Conservation (phyloP, 2,888 invertebrate species). For the Emmelina monodactyla region DNA sequence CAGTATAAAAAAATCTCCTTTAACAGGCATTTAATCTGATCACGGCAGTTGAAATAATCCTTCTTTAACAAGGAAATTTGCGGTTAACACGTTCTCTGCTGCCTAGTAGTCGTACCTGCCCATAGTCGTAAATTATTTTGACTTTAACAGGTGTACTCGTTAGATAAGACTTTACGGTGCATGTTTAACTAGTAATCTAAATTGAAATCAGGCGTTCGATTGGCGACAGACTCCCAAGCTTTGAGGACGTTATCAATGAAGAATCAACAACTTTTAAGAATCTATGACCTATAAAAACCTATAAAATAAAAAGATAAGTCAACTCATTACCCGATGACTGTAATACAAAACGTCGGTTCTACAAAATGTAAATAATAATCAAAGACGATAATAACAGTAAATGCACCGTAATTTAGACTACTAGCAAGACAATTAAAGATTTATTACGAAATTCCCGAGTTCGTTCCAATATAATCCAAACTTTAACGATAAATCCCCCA, state of each 20-base stretch:
- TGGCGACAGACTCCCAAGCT: constrained; percentile 38
- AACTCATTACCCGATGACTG: no score
- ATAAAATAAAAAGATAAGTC: neutral
- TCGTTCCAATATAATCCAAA: no score
- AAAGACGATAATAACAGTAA: no score
- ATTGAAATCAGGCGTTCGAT: constrained; percentile 64
- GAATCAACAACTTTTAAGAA: neutral
- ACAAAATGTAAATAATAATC: no score
- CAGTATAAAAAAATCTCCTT: neutral
- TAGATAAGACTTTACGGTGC: constrained; percentile 58
- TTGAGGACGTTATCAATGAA: neutral
- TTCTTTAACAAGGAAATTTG: constrained; percentile 21
- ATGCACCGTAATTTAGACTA: neutral
- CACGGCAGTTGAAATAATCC: constrained; percentile 16
- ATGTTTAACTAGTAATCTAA: constrained; percentile 59
- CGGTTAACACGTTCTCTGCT: constrained; percentile 16
- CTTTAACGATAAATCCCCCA: no score
- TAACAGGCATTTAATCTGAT: constrained; percentile 1
- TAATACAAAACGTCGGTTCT: no score
- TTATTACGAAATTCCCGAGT: no score
- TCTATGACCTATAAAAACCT: neutral
- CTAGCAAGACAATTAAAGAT: neutral
- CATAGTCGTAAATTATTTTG: constrained; percentile 52
- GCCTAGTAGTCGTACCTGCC: constrained; percentile 30
- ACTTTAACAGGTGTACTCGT: constrained; percentile 60